Base-by-base conservation (phyloP, 2,888 invertebrate species). In the Polymixis flavicincta region DNA sequence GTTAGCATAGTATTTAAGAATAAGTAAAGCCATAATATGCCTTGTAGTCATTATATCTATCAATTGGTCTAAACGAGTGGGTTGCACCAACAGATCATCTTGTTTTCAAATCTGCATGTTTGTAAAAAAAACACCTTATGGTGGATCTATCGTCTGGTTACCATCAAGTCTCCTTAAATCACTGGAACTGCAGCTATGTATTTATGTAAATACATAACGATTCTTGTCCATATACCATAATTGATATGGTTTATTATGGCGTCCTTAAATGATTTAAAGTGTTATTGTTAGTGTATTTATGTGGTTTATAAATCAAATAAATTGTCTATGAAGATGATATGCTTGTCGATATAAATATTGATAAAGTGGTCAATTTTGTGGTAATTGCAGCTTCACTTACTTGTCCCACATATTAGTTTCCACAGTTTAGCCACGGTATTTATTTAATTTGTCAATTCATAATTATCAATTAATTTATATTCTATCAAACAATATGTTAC, bases 11-110 rank as follows among this genome's bases (percentile, higher is more conserved):
- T 88, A 60, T 57, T 80, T 85, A 72, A 37, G 37, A 28, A 45
- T 89, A 89, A 90, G 80, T 80, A 85, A 92, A 87, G 93, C 94
- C 94, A 94, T 94, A 90, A 89, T 83, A 90, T 94, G 94, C 94
- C 95, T 94, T 94, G 85, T 93, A 94, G 93, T 93, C 91, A 91
- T 90, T 90, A 90, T 81, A 67, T 76, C 59, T 78, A 77, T 79
- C 60, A 57, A 70, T 76, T 70, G 45, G 65, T 71, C 22, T 60
- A 37, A 71, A 65, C 2, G 9, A 69, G 59, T 70, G 71, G 74
- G n/a, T 74, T 85, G 83, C 73, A 85, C 60, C 25, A 59, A 54
- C 7, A 54, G 63, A 59, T 64, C 57, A 77, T 82, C 77, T 82
- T 65, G 28, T 25, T 45, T 45, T 52, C 9, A 9, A 32, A 55